Percentiles rank a stretch among this genome's conserved stretches.
phyloP scores from a whole-genome alignment of 2,888 invertebrate species.

The Philaethria dido region DNA sequence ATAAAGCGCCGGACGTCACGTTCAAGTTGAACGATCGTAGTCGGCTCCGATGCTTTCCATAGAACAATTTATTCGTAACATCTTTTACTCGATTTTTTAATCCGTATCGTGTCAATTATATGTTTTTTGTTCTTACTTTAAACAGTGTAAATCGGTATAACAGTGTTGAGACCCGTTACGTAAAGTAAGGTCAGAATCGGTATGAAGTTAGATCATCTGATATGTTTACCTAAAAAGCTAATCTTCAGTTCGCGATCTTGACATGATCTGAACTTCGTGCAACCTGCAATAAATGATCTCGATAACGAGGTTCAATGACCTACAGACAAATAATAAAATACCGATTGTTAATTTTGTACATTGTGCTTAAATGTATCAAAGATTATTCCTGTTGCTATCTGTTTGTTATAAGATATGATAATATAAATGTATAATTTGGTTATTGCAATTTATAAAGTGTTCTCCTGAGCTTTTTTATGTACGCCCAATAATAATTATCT shows the following conservation, averaged over 20 bases:
- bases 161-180: constrained; percentile 46
- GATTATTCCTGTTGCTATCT: constrained; percentile 3
- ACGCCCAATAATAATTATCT: too few relatives aligned
- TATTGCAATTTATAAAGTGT: too few relatives aligned
- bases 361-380: constrained; percentile 9
- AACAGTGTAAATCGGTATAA: constrained; percentile 41
- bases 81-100: constrained; percentile 44
- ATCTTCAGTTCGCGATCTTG: constrained; percentile 71
- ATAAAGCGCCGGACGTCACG: constrained; percentile 73
- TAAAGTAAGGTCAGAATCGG: constrained; percentile 48
- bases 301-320: constrained; percentile 51
- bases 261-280: constrained; percentile 68
- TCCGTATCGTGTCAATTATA: constrained; percentile 42
- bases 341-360: constrained; percentile 33
- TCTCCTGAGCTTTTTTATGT: too few relatives aligned
- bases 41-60: constrained; percentile 51
- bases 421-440: too few relatives aligned
- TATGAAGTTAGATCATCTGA: constrained; percentile 55
- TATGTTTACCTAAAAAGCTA: constrained; percentile 68
- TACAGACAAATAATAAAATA: constrained; percentile 36
- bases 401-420: background rate
- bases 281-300: constrained; percentile 51
- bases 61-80: constrained; percentile 44
- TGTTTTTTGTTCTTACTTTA: constrained; percentile 43
- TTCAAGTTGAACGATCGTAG: constrained; percentile 73